Conservation (phyloP, 1,140 invertebrate species). For the Macrocentrus cingulum region DNA sequence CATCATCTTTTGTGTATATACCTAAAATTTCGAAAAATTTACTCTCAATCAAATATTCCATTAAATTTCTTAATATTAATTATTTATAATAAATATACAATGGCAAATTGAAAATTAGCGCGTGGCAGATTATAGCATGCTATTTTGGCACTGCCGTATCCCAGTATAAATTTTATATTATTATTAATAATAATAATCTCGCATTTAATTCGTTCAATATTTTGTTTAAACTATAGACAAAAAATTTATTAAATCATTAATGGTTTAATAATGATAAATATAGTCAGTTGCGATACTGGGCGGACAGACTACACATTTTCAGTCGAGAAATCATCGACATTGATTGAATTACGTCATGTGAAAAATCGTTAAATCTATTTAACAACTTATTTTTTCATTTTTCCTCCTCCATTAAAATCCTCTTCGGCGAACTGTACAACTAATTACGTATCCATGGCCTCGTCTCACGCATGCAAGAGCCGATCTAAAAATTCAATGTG, state of each 20-base stretch:
- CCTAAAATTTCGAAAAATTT: constrained; percentile 6
- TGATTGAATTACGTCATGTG: constrained; percentile 10
- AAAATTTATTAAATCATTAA: background rate
- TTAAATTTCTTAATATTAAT: constrained; percentile 19
- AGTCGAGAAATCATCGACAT: background rate
- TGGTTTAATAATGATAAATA: constrained; percentile 5
- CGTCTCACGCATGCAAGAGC: constrained; percentile 24
- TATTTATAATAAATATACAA: constrained; percentile 36
- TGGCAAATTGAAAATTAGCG: constrained; percentile 29
- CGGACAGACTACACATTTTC: constrained; percentile 9
- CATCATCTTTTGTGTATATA: background rate
- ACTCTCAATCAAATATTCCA: constrained; percentile 27
- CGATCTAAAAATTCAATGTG: constrained; percentile 24
- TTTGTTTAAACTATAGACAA: background rate
- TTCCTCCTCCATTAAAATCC: constrained; percentile 10
- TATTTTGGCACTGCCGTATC: constrained; percentile 46
- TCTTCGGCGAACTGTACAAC: constrained; percentile 28
- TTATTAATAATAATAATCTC: background rate
- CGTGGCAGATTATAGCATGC: constrained; percentile 28
- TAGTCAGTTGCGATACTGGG: constrained; percentile 9
- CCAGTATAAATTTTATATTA: constrained; percentile 28
- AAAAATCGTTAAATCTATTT: constrained; percentile 22
- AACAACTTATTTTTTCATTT: constrained; percentile 16
- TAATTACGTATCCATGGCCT: constrained; percentile 37
- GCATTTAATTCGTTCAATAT: background rate